Percentiles rank a stretch among this genome's conserved stretches.
These are phyloP conservation scores for Poecilia wingei DNA, from an alignment of 2,797 vertebrate genomes.

Conservation along the genomic window DNA sequence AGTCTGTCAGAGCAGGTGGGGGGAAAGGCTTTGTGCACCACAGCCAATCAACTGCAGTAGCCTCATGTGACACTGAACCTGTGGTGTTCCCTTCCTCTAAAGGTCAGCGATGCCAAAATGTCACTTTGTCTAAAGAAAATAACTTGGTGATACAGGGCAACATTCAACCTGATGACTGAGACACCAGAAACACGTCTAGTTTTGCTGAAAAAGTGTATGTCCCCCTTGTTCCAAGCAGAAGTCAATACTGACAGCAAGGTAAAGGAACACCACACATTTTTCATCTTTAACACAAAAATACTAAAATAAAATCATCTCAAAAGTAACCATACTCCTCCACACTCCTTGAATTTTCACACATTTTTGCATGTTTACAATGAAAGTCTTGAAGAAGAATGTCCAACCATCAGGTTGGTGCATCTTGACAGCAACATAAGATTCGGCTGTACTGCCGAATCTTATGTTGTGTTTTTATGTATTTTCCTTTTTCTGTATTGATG, in stretches of 20 bases:
- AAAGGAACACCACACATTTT: not conserved
- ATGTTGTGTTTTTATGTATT: too few relatives aligned
- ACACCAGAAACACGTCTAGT: not conserved
- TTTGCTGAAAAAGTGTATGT: not conserved
- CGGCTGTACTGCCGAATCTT: too few relatives aligned
- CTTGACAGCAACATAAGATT: too few relatives aligned
- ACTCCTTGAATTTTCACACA: not conserved
- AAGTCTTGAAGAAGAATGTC: not conserved
- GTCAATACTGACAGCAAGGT: not conserved
- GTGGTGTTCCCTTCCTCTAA: not conserved
- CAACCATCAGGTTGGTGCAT: too few relatives aligned
- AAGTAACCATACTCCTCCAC: not conserved
- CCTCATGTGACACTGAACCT: not conserved
- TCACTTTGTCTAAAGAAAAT: not conserved
- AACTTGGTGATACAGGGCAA: not conserved
- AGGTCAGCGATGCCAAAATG: not conserved
- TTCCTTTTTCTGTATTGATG: too few relatives aligned
- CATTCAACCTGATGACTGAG: not conserved
- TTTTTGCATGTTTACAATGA: not conserved
- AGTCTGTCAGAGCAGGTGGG: not conserved
- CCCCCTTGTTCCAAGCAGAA: not conserved
- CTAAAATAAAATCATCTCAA: not conserved
- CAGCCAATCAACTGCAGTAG: slow-evolving; percentile 1
- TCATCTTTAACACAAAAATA: not conserved
- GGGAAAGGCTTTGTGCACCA: not conserved